These are phyloP conservation scores for Zeuzera pyrina DNA, from an alignment of 2,888 invertebrate genomes.

Conservation along the genomic window DNA sequence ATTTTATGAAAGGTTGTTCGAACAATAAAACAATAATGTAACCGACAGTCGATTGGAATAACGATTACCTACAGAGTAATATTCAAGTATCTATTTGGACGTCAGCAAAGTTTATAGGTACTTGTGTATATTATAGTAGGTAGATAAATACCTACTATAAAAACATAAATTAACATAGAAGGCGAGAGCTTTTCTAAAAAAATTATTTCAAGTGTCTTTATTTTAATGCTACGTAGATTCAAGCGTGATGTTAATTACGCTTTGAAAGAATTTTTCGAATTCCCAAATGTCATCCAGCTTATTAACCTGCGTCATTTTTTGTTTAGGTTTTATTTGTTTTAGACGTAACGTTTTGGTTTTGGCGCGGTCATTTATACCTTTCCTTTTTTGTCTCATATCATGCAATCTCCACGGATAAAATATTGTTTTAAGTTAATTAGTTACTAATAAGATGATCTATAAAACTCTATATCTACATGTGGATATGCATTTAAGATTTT, in stretches of 20 bases:
- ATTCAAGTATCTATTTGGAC: no score
- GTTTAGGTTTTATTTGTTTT: conserved; percentile 66
- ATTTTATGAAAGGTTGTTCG: conserved; percentile 31
- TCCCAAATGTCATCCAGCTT: conserved; percentile 72
- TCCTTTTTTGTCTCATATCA: conserved; percentile 65
- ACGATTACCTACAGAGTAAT: no score
- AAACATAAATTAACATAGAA: no score
- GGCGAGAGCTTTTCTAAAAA: no score
- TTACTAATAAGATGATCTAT: conserved; percentile 54
- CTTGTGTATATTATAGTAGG: no score
- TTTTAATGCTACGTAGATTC: no score
- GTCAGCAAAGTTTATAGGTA: no score
- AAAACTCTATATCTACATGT: conserved; percentile 29
- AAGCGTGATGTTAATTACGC: conserved; percentile 64
- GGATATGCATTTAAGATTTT: no score
- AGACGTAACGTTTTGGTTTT: conserved; percentile 64
- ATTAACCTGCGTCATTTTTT: conserved; percentile 70
- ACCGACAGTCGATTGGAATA: conserved; percentile 28
- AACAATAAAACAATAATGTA: conserved; percentile 32
- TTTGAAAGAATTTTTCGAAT: conserved; percentile 67
- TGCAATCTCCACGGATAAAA: conserved; percentile 61
- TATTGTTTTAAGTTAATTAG: conserved; percentile 71
- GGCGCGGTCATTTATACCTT: conserved; percentile 65
- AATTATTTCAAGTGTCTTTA: no score
- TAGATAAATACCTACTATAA: no score